phyloP scores from a whole-genome alignment of 1,140 invertebrate species.

The Laupala kohalensis region DNA sequence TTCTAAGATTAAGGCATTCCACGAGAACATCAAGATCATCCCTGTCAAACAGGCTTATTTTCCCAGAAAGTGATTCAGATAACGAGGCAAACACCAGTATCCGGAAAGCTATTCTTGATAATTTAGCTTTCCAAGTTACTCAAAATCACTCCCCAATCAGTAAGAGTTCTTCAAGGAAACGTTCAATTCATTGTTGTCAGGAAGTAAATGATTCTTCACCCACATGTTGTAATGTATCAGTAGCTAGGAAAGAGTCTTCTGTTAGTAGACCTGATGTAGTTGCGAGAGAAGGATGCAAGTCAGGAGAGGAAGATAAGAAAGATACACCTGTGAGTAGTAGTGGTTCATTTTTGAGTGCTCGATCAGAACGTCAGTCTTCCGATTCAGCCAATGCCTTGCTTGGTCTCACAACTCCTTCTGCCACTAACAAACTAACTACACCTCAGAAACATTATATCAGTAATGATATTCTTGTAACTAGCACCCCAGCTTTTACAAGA shows the following conservation, averaged over 20 bases:
- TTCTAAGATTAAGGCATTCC: neutral
- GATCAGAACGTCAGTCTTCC: neutral
- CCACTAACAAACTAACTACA: slow-evolving; percentile 4
- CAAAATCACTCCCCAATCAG: neutral
- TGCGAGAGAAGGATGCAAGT: neutral
- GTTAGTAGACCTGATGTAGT: neutral
- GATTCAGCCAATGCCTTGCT: neutral
- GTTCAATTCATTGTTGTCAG: neutral
- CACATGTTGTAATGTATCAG: neutral
- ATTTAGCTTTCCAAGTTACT: neutral
- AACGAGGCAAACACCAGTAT: neutral
- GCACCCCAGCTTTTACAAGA: slow-evolving; percentile 9
- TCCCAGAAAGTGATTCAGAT: neutral
- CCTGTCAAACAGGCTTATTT: neutral
- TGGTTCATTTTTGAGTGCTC: neutral
- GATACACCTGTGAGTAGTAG: neutral
- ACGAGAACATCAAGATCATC: neutral
- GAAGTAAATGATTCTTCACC: neutral
- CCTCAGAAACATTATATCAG: slow-evolving; percentile 3
- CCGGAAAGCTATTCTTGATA: neutral
- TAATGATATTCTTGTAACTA: slow-evolving; percentile 7
- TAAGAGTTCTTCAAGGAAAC: neutral
- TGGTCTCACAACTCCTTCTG: neutral
- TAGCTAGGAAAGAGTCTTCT: neutral
- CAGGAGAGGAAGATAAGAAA: neutral